Base-by-base conservation (phyloP, 2,113 vertebrate species). In the Oreochromis tanganicae region DNA sequence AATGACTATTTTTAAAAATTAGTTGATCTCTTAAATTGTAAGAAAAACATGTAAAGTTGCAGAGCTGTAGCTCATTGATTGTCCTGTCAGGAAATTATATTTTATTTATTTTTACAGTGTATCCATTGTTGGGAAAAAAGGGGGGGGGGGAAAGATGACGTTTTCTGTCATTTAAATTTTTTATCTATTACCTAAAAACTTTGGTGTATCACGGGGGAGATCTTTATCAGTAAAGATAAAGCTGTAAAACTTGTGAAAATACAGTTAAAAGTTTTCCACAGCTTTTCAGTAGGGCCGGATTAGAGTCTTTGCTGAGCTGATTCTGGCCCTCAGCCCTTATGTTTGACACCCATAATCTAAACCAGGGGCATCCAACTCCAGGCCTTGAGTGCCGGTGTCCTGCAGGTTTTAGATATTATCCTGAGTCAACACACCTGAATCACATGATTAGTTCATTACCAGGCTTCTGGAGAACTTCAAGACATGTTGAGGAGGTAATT, bases 121-220 rank as follows among this genome's bases (percentile, higher is more conserved):
- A 34, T 63, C 21, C 29, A 11, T 34, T 61, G 57, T 61, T 0
- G n/a, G n/a, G n/a, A n/a, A n/a, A n/a, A n/a, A 17, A 2, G 14
- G 4, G 1, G 24, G 24, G 24, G 24, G n/a, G n/a, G n/a, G n/a
- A n/a, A n/a, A 57, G 0, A 57, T 7, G 7, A 59, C 0, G 2
- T 32, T 61, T 61, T 32, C 5, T 61, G 29, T 61, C 57, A 34
- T 34, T 61, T 19, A 4, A 10, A 17, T 61, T 10, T 32, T 32
- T 32, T 6, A 17, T 61, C 8, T 61, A 17, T 17, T 61, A 61
- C 5, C 57, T 61, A 32, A 32, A 32, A 17, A 17, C 0, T 32
- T 61, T 32, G 57, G 14, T 59, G 27, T 59, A 32, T 32, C 8
- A 17, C 10, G 57, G 57, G 3, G 57, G 14, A 34, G 3, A 61